Evolutionary conservation across 2,113 vertebrate species (phyloP), one percentile per base, ranked within the genome.

Genomic region (Rhegmatorhina hoffmannsi): DNA sequence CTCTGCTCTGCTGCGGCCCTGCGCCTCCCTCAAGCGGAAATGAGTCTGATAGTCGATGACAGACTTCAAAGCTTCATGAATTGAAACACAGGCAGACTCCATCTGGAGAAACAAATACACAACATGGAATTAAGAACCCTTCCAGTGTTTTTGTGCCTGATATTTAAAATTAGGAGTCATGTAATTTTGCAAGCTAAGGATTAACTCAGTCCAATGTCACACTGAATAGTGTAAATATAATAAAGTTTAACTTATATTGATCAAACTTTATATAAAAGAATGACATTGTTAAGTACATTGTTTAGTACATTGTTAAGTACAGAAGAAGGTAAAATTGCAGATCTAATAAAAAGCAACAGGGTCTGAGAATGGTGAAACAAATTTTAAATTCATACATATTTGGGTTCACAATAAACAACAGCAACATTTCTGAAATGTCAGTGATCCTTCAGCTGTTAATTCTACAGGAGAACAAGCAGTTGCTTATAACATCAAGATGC

Each of bases 1-100:
- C 92, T 99, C 99, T 1, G 99, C 99, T 81, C 99, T 98, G 96
- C 99, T 99, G 92, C 99, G 99, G 62, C 99, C 99, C 96, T 99
- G 99, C 0, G 99, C 99, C 93, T 99, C 99, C 44, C 99, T 98
- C 95, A 99, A 91, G 33, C 99, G 99, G 96, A 99, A 99, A 94
- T 99, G 99, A 58, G 99, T 99, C 97, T 99, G 99, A 84, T 99
- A 99, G 96, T 99, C 99, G 7, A 99, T 99, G 94, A 99, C 99
- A 1, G 99, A 99, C 95, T 99, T 99, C 91, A 99, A 96, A 72
- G 99, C 99, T 97, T 99, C 99, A 1, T 99, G 99, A 96, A 99
- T 99, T 43, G 99, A 99, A 92, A 99, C 99, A 9, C 99, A 99
- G 0, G 99, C 99, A 33, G 99, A 99, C 92, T 99, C 99, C 99